These are phyloP conservation scores for Glaucidium brasilianum DNA, from an alignment of 2,113 vertebrate genomes.

Conservation along the genomic window DNA sequence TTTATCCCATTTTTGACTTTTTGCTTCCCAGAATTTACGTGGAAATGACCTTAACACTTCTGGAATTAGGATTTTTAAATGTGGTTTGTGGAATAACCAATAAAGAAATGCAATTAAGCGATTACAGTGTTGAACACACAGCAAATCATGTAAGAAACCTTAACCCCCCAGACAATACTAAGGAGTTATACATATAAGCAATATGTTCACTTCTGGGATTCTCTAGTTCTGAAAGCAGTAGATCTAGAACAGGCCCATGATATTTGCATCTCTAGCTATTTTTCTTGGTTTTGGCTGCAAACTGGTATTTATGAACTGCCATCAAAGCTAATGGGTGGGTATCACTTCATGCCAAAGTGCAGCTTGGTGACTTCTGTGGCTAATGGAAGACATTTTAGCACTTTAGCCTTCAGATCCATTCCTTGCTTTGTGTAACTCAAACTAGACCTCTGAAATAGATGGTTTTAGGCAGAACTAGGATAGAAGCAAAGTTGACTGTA, in stretches of 20 bases:
- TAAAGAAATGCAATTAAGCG: conserved; percentile 17
- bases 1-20: neutral
- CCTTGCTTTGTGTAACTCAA: neutral
- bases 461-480: neutral
- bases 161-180: neutral
- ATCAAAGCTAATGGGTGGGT: neutral
- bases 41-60: neutral
- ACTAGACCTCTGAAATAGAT: neutral
- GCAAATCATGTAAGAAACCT: conserved; percentile 10
- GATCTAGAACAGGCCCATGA: neutral
- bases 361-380: neutral
- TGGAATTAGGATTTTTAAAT: neutral
- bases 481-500: neutral
- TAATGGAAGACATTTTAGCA: neutral
- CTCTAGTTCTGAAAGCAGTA: neutral
- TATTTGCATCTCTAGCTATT: neutral
- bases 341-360: neutral
- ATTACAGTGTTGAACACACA: neutral
- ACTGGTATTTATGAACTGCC: neutral
- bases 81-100: conserved; percentile 30
- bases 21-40: neutral
- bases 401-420: neutral
- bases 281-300: neutral
- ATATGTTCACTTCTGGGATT: neutral
- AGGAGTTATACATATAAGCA: neutral